Percentiles rank a stretch among this genome's conserved stretches.
phyloP scores from a whole-genome alignment of 2,888 invertebrate species.

The Aphelenchoides bicaudatus region DNA sequence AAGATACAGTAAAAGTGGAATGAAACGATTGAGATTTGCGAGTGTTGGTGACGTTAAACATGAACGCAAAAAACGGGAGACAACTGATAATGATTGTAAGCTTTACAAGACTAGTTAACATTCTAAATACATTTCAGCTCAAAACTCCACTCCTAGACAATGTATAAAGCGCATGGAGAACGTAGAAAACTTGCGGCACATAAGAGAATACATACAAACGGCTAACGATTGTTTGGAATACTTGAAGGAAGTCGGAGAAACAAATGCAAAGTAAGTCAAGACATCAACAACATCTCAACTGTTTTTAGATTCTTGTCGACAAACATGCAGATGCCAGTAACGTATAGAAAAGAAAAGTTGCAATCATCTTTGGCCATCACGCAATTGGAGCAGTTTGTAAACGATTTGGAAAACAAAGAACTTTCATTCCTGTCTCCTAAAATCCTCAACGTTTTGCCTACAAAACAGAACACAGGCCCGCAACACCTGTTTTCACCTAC shows the following conservation, averaged over 20 bases:
- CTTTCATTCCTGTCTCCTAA: conserved; percentile 1
- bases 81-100: too few relatives aligned
- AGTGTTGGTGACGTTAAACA: too few relatives aligned
- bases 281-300: background rate
- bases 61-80: too few relatives aligned
- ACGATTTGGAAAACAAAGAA: background rate
- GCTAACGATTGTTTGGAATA: background rate
- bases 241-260: background rate
- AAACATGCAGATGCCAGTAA: background rate
- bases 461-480: background rate
- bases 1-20: too few relatives aligned
- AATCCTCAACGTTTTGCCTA: conserved; percentile 6
- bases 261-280: background rate
- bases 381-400: background rate
- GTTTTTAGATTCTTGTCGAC: background rate
- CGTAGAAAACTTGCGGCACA: conserved; percentile 9
- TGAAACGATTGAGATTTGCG: too few relatives aligned
- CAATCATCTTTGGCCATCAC: background rate
- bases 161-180: too few relatives aligned
- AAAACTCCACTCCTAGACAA: too few relatives aligned
- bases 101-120: too few relatives aligned
- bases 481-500: conserved; percentile 5
- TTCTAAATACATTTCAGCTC: too few relatives aligned
- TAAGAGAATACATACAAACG: background rate
- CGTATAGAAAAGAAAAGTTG: background rate